These are phyloP conservation scores for Suillia variegata DNA, from an alignment of 2,888 invertebrate genomes.

Conservation along the genomic window DNA sequence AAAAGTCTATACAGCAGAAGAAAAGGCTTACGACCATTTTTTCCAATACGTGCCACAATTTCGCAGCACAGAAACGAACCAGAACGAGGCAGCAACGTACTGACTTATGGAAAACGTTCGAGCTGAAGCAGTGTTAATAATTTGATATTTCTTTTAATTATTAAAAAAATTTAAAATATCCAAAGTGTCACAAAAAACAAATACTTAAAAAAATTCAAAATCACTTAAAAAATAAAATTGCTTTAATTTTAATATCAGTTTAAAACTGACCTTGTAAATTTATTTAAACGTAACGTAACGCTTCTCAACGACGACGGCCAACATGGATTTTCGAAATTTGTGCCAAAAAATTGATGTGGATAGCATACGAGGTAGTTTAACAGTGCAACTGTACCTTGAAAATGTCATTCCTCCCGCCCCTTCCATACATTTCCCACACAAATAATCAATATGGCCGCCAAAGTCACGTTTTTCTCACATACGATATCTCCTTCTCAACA, in stretches of 20 bases:
- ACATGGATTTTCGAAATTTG: slow-evolving; percentile 55
- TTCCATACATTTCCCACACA: neutral
- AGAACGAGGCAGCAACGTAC: slow-evolving; percentile 19
- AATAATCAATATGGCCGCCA: neutral
- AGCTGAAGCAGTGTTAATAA: slow-evolving; percentile 20
- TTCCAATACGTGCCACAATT: slow-evolving; percentile 19
- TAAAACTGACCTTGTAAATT: too few species aligned
- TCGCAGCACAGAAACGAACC: slow-evolving; percentile 21
- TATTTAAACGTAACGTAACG: too few species aligned
- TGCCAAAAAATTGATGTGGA: slow-evolving; percentile 56
- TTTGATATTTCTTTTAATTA: neutral
- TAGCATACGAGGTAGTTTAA: slow-evolving; percentile 45
- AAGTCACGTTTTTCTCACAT: too few species aligned
- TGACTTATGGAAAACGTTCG: too few species aligned
- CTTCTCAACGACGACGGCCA: too few species aligned
- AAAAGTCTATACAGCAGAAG: slow-evolving; percentile 24
- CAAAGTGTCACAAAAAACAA: neutral
- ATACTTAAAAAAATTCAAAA: neutral
- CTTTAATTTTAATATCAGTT: too few species aligned
- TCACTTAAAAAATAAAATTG: too few species aligned
- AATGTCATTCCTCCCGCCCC: too few species aligned
- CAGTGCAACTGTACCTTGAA: neutral
- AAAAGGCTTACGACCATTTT: slow-evolving; percentile 16
- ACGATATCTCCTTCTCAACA: too few species aligned
- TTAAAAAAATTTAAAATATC: neutral